Base-by-base conservation (phyloP, 1,140 invertebrate genomes). In the Cotesia glomerata region DNA sequence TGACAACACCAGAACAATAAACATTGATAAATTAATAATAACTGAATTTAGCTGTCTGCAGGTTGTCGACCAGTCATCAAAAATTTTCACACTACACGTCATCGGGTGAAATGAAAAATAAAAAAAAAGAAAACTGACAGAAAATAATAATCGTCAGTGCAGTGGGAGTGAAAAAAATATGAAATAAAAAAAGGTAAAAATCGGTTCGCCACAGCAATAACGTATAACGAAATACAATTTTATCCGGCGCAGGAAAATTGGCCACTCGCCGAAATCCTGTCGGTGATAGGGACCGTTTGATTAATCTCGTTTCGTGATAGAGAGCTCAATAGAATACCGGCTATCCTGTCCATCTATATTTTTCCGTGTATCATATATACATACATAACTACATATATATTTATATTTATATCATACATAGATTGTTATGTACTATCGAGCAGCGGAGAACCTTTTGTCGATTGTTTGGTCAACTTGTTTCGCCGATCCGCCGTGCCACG, bases 51-150 rank as follows among this genome's bases (percentile, higher is more conserved):
- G 11, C 14, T 35, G n/a, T 35, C 34, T 16, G 11, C 13, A 62
- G 34, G 32, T 35, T 69, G 68, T 69, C 58, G 68, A 69, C 68
- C 11, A 61, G 36, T 69, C 68, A 69, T 69, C 68, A 59, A 69
- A 69, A 62, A 62, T 62, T 62, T 62, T 62, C 59, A 35, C 26
- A 35, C 59, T 62, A 18, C 52, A 56, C n/a, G 59, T 34, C 56
- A 58, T 18, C 9, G 39, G 11, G 11, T 45, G 26, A 58, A 26
- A 34, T 26, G 1, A 18, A 4, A 13, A n/a, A 14, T 5, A 54
- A 54, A 54, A 54, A 54, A 54, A 0, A 54, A 54, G 14, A 54
- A 54, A 54, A 54, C 45, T 51, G n/a, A 11, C 8, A 51, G n/a
- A 51, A 51, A 51, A n/a, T 51, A 51, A 51, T 26, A 26, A 26